Percentiles rank a stretch among this genome's conserved stretches.
Conservation (phyloP, 1,140 invertebrate genomes). For the Dinoponera quadriceps region DNA sequence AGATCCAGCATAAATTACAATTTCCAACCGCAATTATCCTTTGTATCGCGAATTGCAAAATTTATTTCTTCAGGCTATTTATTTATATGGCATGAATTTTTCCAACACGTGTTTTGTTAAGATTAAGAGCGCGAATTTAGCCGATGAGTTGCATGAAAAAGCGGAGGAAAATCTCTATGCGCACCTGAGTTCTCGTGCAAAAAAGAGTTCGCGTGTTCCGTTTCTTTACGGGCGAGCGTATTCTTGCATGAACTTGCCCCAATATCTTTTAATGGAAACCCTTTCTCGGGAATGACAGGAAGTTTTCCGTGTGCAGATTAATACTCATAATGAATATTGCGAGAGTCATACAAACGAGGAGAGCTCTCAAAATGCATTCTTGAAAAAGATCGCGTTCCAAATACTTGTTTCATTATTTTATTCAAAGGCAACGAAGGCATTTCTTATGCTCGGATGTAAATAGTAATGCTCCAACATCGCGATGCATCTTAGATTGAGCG, state of each 20-base stretch:
- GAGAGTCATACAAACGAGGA: background rate
- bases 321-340: background rate
- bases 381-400: background rate
- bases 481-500: too few relatives aligned
- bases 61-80: background rate
- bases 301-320: background rate
- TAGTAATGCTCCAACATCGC: too few relatives aligned
- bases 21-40: too few relatives aligned
- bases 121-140: background rate
- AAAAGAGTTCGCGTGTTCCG: background rate
- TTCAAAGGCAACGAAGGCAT: too few relatives aligned
- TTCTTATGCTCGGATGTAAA: too few relatives aligned
- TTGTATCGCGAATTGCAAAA: background rate
- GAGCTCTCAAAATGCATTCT: background rate
- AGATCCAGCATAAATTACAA: too few relatives aligned
- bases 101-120: background rate
- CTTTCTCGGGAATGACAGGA: background rate
- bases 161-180: background rate
- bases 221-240: background rate
- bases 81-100: background rate
- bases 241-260: background rate
- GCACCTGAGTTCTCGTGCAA: background rate
- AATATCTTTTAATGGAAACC: constrained; percentile 7
- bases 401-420: too few relatives aligned
- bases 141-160: background rate